Percentiles rank a stretch among this genome's conserved stretches.
Evolutionary conservation across 2,113 vertebrate genomes (phyloP).

Genomic region (Polypterus senegalus): DNA sequence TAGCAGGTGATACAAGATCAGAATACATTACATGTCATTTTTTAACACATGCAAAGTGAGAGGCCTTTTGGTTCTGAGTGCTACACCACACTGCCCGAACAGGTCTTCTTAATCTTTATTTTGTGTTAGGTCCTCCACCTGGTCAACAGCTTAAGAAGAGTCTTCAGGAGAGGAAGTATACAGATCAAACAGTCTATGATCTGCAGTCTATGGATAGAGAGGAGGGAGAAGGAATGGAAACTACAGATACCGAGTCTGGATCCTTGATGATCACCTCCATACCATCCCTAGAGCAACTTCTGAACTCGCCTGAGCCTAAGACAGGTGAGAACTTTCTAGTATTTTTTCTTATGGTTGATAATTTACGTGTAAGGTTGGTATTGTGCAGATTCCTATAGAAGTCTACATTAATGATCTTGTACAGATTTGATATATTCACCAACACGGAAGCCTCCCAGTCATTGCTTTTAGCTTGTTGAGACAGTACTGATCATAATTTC

Average conservation of each 20-base stretch:
- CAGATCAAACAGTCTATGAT: conserved; percentile 59
- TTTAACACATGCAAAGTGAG: too few relatives aligned
- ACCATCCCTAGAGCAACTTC: conserved; percentile 83
- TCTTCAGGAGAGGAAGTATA: conserved; percentile 52
- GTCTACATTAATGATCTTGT: too few relatives aligned
- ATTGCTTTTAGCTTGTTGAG: too few relatives aligned
- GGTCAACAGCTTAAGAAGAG: conserved; percentile 51
- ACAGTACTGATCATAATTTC: too few relatives aligned
- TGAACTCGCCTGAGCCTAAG: conserved; percentile 67
- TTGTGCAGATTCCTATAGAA: too few relatives aligned
- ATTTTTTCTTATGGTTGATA: neutral
- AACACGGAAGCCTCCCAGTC: too few relatives aligned
- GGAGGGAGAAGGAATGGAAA: conserved; percentile 95
- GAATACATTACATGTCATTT: too few relatives aligned
- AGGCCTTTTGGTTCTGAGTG: conserved; percentile 9
- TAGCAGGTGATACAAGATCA: too few relatives aligned
- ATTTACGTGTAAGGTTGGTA: too few relatives aligned
- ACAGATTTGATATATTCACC: too few relatives aligned
- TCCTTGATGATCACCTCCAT: conserved; percentile 54
- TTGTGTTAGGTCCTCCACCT: conserved; percentile 39
- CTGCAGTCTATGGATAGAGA: conserved; percentile 71
- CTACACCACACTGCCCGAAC: neutral
- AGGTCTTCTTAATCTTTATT: neutral
- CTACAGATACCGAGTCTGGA: conserved; percentile 63
- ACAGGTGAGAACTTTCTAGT: conserved; percentile 49